These are phyloP conservation scores for Clarias macrocephalus DNA, from an alignment of 2,113 vertebrate genomes.

Conservation along the genomic window DNA sequence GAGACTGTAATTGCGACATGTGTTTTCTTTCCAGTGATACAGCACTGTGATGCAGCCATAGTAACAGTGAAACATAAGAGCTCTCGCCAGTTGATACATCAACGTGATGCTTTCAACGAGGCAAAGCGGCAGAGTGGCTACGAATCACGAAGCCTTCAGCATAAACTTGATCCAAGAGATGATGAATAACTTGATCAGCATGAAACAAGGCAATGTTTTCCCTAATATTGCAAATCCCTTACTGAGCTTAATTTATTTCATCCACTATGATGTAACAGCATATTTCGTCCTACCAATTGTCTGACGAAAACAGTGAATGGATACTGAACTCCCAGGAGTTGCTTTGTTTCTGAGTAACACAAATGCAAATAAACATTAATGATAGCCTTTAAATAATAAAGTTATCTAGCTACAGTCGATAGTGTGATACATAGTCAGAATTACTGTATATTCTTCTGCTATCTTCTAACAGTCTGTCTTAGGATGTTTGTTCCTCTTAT, in stretches of 20 bases:
- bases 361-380: background rate
- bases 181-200: constrained; percentile 4
- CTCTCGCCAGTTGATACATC: constrained; percentile 14
- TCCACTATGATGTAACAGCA: background rate
- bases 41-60: constrained; percentile 31
- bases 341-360: background rate
- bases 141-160: constrained; percentile 26
- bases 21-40: constrained; percentile 30
- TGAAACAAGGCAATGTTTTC: background rate
- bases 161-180: constrained; percentile 16
- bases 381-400: background rate
- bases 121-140: constrained; percentile 2
- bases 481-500: background rate
- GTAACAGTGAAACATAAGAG: constrained; percentile 27
- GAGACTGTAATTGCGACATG: constrained; percentile 21
- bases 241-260: background rate
- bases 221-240: background rate
- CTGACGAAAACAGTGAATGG: background rate
- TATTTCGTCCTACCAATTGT: background rate
- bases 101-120: background rate
- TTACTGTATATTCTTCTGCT: background rate
- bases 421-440: background rate
- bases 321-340: background rate
- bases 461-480: background rate
- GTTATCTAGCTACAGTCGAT: background rate